Evolutionary conservation across 2,888 invertebrate genomes (phyloP), one percentile per base, ranked within the genome.

Genomic region (Dusona sp.): DNA sequence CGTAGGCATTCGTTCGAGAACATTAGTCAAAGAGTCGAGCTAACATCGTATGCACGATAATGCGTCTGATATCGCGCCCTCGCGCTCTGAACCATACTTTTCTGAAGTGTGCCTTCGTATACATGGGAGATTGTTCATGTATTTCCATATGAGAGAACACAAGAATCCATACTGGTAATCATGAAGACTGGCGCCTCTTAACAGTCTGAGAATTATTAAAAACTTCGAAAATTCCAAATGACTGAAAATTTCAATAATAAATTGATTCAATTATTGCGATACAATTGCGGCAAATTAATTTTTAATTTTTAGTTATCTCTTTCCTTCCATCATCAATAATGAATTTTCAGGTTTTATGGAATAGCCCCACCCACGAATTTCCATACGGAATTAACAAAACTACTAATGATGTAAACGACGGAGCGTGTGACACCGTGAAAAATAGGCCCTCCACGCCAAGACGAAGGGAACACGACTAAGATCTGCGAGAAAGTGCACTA

Each of bases 1-100:
- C 93, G 93, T 93, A 94, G 93, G 94, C 93, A 94, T 94, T 93
- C 92, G 93, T 92, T 92, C 93, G 92, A 91, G 93, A 91, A 94
- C 94, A 94, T 94, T 94, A 94, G 94, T 94, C 94, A 94, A 94
- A 94, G 93, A 90, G 92, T 90, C 91, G 88, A 85, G 90, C 92
- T 92, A 93, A 93, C 92, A 93, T 93, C 93, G 93, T 91, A 85
- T 81, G 90, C 89, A 92, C 94, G 94, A 94, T 94, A 94, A 93
- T 93, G 92, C 92, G 91, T 83, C 92, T 93, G 94, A 94, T 94
- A 94, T 92, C 93, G 92, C 89, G 88, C 87, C 84, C 84, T 84
- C 84, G 51, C 86, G 81, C 78, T 83, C 80, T 25, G 16, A 61
- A 29, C 61, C 61, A 29, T 61, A 16, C 16, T 29, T 61, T 29